These are phyloP conservation scores for Ditula angustiorana DNA, from an alignment of 2,888 invertebrate genomes.

Conservation along the genomic window DNA sequence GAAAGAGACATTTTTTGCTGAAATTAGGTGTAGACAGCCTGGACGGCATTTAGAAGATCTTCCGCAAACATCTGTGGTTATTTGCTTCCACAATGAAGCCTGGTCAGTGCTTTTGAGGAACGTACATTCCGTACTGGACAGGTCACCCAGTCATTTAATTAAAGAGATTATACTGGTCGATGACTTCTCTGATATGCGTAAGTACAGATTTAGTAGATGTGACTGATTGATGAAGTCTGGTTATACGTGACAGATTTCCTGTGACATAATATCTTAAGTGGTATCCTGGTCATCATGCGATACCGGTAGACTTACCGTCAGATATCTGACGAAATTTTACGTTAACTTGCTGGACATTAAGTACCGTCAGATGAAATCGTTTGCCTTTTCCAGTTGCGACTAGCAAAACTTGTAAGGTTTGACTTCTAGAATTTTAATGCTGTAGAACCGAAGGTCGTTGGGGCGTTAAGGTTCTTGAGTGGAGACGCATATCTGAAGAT, in stretches of 20 bases:
- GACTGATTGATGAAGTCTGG: background rate
- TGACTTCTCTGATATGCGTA: constrained; percentile 98
- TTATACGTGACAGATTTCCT: background rate
- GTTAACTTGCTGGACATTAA: too few species aligned
- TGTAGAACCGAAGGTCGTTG: too few species aligned
- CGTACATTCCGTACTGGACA: constrained; percentile 97
- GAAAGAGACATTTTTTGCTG: constrained; percentile 33
- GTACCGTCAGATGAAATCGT: too few species aligned
- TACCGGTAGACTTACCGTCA: too few species aligned
- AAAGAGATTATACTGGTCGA: constrained; percentile 98
- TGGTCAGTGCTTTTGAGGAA: constrained; percentile 98
- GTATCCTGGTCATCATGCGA: too few species aligned
- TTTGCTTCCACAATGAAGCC: constrained; percentile 99
- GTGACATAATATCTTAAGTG: too few species aligned
- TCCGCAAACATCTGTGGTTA: constrained; percentile 95
- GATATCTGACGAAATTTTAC: too few species aligned
- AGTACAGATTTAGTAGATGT: constrained; percentile 66
- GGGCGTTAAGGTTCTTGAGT: too few species aligned
- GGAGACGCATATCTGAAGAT: too few species aligned
- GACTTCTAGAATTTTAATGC: too few species aligned
- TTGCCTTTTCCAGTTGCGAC: too few species aligned
- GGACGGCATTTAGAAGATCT: constrained; percentile 88
- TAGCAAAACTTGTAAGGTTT: too few species aligned
- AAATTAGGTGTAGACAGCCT: constrained; percentile 91
- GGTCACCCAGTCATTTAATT: constrained; percentile 95